A percentile compares a stretch with the other conserved stretches of the same genome.
Evolutionary conservation across 2,113 vertebrate species (phyloP).

Genomic region (Pteronura brasiliensis): DNA sequence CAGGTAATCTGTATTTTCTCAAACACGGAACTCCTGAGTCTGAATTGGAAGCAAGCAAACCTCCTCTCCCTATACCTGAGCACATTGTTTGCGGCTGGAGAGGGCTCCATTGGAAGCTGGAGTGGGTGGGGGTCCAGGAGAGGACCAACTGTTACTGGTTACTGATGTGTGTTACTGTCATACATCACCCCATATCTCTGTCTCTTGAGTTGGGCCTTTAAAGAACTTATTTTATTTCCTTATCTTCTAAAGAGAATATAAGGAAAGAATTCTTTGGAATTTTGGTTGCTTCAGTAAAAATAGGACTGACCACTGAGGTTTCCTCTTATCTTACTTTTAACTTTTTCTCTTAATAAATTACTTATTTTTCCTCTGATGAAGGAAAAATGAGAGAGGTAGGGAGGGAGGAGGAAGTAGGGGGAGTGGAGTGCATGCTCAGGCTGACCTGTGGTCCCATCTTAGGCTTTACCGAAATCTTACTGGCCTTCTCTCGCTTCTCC

Average conservation of each 20-base stretch:
- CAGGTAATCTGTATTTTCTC: not conserved
- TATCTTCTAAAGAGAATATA: not conserved
- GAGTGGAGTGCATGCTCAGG: too few species aligned
- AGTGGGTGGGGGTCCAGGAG: not conserved
- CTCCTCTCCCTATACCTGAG: not conserved
- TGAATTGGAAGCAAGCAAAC: not conserved
- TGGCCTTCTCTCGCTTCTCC: not conserved
- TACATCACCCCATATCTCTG: not conserved
- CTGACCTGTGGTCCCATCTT: not conserved
- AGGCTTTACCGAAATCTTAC: not conserved
- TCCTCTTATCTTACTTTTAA: not conserved
- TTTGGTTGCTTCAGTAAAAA: not conserved
- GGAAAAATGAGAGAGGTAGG: not conserved
- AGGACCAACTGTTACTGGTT: too few species aligned
- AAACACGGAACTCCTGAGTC: not conserved
- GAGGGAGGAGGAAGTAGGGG: not conserved
- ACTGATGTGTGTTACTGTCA: not conserved
- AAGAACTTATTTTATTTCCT: not conserved
- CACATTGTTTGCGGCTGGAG: not conserved
- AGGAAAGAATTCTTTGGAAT: not conserved
- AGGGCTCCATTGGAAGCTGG: too few species aligned
- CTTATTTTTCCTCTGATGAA: not conserved
- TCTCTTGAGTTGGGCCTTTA: not conserved
- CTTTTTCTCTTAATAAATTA: not conserved
- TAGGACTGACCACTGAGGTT: not conserved